Evolutionary conservation across 2,888 invertebrate genomes (phyloP).

Genomic region (Cryptops parisi): DNA sequence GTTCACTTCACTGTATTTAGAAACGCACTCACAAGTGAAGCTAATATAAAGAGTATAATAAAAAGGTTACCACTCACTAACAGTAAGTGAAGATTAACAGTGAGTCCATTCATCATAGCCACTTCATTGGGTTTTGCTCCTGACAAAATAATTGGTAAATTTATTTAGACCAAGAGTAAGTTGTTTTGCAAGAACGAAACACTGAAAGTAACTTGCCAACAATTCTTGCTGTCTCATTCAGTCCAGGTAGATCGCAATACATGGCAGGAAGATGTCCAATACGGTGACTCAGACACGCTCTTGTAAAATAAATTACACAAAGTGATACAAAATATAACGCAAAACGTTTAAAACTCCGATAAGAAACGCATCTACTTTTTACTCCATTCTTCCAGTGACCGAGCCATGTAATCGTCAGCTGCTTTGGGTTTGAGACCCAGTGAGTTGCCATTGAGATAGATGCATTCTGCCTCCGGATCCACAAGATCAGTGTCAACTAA

Average conservation of each 20-base stretch:
- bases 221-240: slow-evolving; percentile 22
- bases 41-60: no score
- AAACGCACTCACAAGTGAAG: no score
- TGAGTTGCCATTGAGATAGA: slow-evolving; percentile 43
- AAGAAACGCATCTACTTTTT: no score
- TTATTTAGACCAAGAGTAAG: no score
- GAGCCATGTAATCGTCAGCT: slow-evolving; percentile 30
- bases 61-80: no score
- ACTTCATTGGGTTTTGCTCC: slow-evolving; percentile 34
- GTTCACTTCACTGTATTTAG: no score
- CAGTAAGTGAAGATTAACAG: slow-evolving; percentile 41
- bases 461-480: slow-evolving; percentile 32
- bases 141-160: slow-evolving; percentile 5
- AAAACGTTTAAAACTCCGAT: no score
- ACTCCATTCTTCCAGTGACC: slow-evolving; percentile 38
- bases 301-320: slow-evolving; percentile 16
- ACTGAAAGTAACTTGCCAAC: slow-evolving; percentile 19
- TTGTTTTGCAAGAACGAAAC: background rate
- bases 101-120: slow-evolving; percentile 40
- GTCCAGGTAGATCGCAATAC: slow-evolving; percentile 24
- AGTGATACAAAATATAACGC: no score
- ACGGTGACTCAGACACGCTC: slow-evolving; percentile 26
- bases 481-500: slow-evolving; percentile 24
- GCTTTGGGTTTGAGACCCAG: slow-evolving; percentile 40
- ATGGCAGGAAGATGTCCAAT: slow-evolving; percentile 24